These are phyloP conservation scores for Poeciliopsis gracilis DNA, from an alignment of 2,797 vertebrate genomes.

Conservation along the genomic window DNA sequence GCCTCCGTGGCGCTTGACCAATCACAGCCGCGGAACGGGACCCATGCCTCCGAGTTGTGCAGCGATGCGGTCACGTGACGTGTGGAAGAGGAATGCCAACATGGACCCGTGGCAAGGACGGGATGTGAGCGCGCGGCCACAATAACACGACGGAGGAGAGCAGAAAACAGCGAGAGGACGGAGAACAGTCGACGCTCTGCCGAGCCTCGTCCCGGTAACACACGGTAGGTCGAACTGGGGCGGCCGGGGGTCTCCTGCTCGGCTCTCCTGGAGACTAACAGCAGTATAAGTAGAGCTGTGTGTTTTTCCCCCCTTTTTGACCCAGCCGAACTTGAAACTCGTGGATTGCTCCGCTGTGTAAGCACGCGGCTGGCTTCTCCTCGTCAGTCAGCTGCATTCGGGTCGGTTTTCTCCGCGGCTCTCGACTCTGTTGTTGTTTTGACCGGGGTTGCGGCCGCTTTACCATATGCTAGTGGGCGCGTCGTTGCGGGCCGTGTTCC, in stretches of 20 bases:
- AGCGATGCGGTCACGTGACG: slow-evolving; percentile 83
- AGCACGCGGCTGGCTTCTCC: slow-evolving; percentile 6
- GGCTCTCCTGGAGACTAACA: slow-evolving; percentile 3
- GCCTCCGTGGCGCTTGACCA: slow-evolving; percentile 76
- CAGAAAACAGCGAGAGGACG: not conserved
- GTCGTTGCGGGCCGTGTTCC: slow-evolving; percentile 58
- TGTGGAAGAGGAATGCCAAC: slow-evolving; percentile 78
- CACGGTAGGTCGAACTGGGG: slow-evolving; percentile 55
- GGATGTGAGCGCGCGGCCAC: slow-evolving; percentile 58
- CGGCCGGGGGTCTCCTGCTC: slow-evolving; percentile 7
- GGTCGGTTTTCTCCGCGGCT: not conserved
- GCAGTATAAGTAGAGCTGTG: slow-evolving; percentile 44
- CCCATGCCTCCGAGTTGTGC: slow-evolving; percentile 78
- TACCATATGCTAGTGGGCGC: slow-evolving; percentile 37
- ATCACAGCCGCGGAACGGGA: slow-evolving; percentile 65
- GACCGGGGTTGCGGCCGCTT: not conserved
- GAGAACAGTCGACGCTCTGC: slow-evolving; percentile 28
- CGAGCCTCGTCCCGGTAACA: not conserved
- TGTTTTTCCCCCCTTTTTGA: slow-evolving; percentile 24
- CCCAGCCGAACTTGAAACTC: slow-evolving; percentile 67
- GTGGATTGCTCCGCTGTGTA: slow-evolving; percentile 32
- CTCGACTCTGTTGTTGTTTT: not conserved
- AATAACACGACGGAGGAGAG: slow-evolving; percentile 68
- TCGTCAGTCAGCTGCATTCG: not conserved
- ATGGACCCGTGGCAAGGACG: slow-evolving; percentile 84